These are phyloP conservation scores for Thera obeliscata DNA, from an alignment of 2,888 invertebrate genomes.

Conservation along the genomic window DNA sequence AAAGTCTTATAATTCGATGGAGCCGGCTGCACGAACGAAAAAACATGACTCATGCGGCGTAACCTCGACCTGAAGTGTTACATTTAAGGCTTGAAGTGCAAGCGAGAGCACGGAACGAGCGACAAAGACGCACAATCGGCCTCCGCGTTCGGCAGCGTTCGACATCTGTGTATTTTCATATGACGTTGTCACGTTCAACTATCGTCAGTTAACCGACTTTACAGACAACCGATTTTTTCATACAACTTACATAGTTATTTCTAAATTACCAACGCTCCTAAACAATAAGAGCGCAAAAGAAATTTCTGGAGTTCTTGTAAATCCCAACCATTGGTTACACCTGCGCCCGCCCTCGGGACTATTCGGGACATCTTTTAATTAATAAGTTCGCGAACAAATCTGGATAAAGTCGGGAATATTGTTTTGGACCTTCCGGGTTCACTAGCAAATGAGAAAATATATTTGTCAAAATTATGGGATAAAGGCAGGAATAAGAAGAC, in stretches of 20 bases:
- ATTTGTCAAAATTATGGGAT: neutral
- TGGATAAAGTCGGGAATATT: slow-evolving; percentile 8
- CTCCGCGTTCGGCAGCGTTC: too few species aligned
- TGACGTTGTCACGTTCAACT: too few species aligned
- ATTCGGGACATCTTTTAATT: slow-evolving; percentile 32
- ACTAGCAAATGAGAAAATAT: neutral
- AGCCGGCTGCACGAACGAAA: too few species aligned
- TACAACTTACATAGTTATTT: slow-evolving; percentile 3
- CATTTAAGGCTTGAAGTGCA: too few species aligned
- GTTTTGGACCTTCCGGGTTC: neutral
- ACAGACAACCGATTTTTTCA: neutral
- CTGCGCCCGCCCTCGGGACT: slow-evolving; percentile 25
- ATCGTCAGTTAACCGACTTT: too few species aligned
- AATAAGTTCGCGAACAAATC: slow-evolving; percentile 21
- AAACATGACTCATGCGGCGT: too few species aligned
- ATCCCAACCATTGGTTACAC: slow-evolving; percentile 29
- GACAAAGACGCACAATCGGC: too few species aligned
- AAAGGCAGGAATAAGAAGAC: too few species aligned
- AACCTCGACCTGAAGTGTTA: too few species aligned
- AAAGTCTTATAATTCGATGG: too few species aligned
- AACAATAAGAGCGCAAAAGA: slow-evolving; percentile 8
- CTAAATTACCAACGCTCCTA: neutral
- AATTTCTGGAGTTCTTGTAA: slow-evolving; percentile 18
- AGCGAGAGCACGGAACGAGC: too few species aligned
- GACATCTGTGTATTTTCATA: too few species aligned